Evolutionary conservation across 2,797 vertebrate species (phyloP).

Genomic region (Novumbra hubbsi): DNA sequence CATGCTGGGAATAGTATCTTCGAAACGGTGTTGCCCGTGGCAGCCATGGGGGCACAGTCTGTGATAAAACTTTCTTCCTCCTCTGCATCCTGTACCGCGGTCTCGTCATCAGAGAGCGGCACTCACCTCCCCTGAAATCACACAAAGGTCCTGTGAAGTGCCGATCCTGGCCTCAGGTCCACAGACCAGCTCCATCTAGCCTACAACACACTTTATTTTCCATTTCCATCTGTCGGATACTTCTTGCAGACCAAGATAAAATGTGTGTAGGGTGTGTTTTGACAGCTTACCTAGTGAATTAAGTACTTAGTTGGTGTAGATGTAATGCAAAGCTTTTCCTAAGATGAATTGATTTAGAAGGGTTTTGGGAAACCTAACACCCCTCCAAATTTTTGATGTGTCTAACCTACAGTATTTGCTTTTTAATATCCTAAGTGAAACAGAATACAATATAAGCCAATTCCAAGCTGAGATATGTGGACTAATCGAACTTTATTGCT

Average conservation of each 20-base stretch:
- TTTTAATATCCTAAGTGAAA: conserved; percentile 1
- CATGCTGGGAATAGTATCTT: conserved; percentile 1
- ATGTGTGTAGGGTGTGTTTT: neutral
- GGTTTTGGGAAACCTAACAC: neutral
- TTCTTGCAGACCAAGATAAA: neutral
- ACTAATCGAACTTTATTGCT: too few relatives aligned
- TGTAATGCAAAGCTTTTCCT: neutral
- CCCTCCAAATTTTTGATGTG: neutral
- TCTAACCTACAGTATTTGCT: neutral
- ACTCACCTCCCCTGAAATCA: neutral
- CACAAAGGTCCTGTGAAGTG: neutral
- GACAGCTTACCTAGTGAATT: neutral
- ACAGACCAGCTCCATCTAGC: neutral
- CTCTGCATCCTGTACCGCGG: neutral
- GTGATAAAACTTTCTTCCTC: neutral
- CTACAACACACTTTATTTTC: neutral
- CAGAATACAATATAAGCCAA: neutral
- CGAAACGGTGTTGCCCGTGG: neutral
- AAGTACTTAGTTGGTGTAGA: neutral
- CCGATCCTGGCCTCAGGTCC: neutral
- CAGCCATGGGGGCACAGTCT: neutral
- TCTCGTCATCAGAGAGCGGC: neutral
- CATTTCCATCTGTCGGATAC: neutral
- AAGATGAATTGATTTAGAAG: neutral
- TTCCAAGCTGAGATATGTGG: too few relatives aligned